Base-by-base conservation (phyloP, 2,797 vertebrate genomes). In the Sebastes matsubarae region DNA sequence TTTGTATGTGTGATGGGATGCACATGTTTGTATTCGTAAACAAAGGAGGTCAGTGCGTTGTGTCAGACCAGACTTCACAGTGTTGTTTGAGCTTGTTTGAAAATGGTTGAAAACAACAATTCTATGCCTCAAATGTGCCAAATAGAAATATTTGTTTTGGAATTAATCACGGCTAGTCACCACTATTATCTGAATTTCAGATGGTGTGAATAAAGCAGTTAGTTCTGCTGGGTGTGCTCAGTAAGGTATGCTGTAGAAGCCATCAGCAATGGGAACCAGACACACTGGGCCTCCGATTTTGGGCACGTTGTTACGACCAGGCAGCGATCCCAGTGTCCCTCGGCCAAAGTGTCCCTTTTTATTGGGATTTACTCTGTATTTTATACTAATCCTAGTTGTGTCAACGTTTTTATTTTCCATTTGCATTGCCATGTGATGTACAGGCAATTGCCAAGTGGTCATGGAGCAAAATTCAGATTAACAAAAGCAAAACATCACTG, bases 251-350 rank as follows among this genome's bases (percentile, higher is more conserved):
- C 77, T 65, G 46, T 73, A 63, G 79, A 87, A 88, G 84, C 75
- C 75, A 79, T 77, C 54, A 63, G 63, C n/a, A 75, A 87, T 78
- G 76, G 54, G 66, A 91, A 82, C 38, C 85, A 88, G 89, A 81
- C 79, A 13, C 57, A 5, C 18, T 73, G 68, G 30, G 59, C 68
- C 60, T 72, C 66, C 18, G 59, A 42, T 60, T 85, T 82, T 71
- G 71, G 75, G 50, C 68, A 54, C 70, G 69, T 74, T 69, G 68
- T 77, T 87, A 87, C 80, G 58, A 58, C 25, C 66, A 69, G 80
- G 78, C 77, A 76, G 24, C 20, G 42, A 55, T 85, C 64, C 76
- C 85, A 72, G 20, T 82, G 74, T 79, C 80, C 63, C 52, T 66
- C 66, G n/a, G 70, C 25, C 27, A n/a, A 72, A 20, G 27, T 77